Percentiles rank a stretch among this genome's conserved stretches.
Evolutionary conservation across 2,888 invertebrate species (phyloP).

Genomic region (Morpho deidamia): DNA sequence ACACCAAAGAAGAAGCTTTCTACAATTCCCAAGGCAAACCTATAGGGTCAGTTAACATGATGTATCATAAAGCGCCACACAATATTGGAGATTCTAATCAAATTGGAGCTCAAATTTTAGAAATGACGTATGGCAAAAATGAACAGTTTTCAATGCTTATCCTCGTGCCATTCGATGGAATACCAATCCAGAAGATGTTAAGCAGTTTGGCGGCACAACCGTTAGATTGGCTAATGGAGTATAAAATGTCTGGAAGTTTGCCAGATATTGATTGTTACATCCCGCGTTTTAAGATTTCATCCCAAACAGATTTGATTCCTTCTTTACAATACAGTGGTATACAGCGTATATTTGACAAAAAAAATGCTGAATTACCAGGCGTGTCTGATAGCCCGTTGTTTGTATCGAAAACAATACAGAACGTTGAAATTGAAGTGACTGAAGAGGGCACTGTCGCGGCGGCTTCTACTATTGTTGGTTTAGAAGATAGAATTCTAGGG

Average conservation of each 20-base stretch:
- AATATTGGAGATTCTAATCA: constrained; percentile 65
- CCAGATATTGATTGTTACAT: constrained; percentile 78
- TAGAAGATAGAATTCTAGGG: constrained; percentile 61
- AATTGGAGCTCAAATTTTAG: constrained; percentile 80
- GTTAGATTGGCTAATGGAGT: constrained; percentile 67
- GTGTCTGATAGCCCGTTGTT: constrained; percentile 76
- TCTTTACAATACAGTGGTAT: constrained; percentile 79
- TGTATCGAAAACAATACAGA: constrained; percentile 81
- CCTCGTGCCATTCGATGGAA: constrained; percentile 79
- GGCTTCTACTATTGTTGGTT: constrained; percentile 74
- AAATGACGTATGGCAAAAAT: constrained; percentile 82
- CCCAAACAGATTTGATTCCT: constrained; percentile 62
- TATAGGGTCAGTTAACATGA: constrained; percentile 83
- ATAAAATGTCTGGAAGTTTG: constrained; percentile 55
- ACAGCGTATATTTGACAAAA: constrained; percentile 78
- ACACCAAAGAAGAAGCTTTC: constrained; percentile 76
- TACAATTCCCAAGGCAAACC: constrained; percentile 76
- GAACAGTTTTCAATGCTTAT: constrained; percentile 82
- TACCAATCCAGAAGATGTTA: constrained; percentile 66
- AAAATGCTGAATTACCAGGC: constrained; percentile 77
- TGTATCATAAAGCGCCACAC: constrained; percentile 82
- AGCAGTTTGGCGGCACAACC: constrained; percentile 67
- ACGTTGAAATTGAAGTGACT: constrained; percentile 84
- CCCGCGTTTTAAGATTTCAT: constrained; percentile 78
- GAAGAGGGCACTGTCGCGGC: constrained; percentile 86